Percentiles rank a stretch among this genome's conserved stretches.
These are phyloP conservation scores for Pogonus chalceus DNA, from an alignment of 1,140 invertebrate species.

Conservation along the genomic window DNA sequence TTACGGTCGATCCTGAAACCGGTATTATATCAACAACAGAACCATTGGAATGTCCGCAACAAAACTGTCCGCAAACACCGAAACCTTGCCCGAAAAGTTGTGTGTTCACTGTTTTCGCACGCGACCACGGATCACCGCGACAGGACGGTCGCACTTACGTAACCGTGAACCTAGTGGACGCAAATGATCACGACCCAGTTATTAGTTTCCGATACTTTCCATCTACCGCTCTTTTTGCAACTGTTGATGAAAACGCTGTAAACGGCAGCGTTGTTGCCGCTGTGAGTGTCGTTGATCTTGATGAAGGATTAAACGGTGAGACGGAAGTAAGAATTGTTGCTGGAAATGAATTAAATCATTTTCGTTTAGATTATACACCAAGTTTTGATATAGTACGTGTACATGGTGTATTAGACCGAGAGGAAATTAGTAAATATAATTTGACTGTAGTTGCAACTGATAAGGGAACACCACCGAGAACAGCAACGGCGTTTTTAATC, in stretches of 20 bases:
- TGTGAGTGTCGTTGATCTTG: conserved; percentile 83
- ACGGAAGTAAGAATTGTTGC: conserved; percentile 71
- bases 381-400: conserved; percentile 85
- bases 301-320: conserved; percentile 83
- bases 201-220: conserved; percentile 87
- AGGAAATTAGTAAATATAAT: conserved; percentile 87
- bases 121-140: conserved; percentile 80
- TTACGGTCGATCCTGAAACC: conserved; percentile 78
- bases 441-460: conserved; percentile 84
- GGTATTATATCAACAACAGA: conserved; percentile 76
- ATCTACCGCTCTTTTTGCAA: conserved; percentile 68
- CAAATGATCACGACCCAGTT: conserved; percentile 89
- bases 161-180: conserved; percentile 84
- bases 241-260: conserved; percentile 85
- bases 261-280: conserved; percentile 86
- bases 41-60: conserved; percentile 65
- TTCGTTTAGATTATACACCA: conserved; percentile 71
- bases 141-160: conserved; percentile 91
- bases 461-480: conserved; percentile 72
- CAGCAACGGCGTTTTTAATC: conserved; percentile 74
- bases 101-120: conserved; percentile 87
- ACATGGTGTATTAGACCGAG: conserved; percentile 82
- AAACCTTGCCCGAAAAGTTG: conserved; percentile 72
- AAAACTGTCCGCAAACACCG: conserved; percentile 44
- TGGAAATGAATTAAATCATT: conserved; percentile 87